Conservation (phyloP, 2,888 invertebrate genomes). For the Leptopilina myrica region DNA sequence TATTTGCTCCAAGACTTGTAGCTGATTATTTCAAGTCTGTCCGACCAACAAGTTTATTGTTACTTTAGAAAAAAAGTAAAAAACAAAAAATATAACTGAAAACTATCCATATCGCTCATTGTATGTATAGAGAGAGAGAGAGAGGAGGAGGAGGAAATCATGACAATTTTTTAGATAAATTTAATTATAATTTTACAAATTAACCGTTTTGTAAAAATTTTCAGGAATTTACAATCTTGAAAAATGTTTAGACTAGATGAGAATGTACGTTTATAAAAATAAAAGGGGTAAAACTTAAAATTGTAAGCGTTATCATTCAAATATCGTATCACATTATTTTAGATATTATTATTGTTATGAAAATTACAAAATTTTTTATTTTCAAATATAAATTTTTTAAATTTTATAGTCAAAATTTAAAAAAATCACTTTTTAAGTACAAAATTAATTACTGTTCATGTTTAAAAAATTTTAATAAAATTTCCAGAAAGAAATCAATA, state of each 20-base stretch:
- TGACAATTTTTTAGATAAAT: not conserved
- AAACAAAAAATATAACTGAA: not conserved
- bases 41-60: not conserved
- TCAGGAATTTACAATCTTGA: not conserved
- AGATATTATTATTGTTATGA: no score
- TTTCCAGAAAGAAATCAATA: no score
- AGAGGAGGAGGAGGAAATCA: not conserved
- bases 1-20: not conserved
- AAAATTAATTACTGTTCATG: no score
- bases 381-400: no score
- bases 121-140: not conserved
- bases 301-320: conserved; percentile 24
- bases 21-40: not conserved
- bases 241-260: conserved; percentile 6
- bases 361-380: no score
- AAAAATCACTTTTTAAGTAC: no score
- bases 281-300: not conserved
- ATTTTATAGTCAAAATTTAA: no score
- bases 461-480: no score
- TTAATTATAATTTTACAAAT: conserved; percentile 2
- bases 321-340: conserved; percentile 20
- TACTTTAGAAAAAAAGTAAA: not conserved
- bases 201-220: not conserved
- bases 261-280: conserved; percentile 11
- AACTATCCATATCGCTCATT: not conserved